Base-by-base conservation (phyloP, 2,797 vertebrate genomes). In the Melopsittacus undulatus region DNA sequence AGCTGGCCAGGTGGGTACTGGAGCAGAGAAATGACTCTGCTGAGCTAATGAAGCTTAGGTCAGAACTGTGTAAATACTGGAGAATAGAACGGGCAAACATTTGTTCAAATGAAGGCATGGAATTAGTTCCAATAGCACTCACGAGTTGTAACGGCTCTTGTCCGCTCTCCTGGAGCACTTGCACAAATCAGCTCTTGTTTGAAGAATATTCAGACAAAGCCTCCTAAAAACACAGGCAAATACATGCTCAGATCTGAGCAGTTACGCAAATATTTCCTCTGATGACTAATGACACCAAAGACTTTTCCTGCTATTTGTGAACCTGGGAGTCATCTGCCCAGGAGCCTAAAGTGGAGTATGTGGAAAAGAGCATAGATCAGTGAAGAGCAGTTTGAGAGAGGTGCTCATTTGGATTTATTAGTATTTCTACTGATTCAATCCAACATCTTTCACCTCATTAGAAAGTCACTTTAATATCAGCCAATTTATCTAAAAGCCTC, bases 51-150 rank as follows among this genome's bases (percentile, higher is more conserved):
- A 68, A 72, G 95, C 90, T 92, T 23, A 32, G 91, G 75, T 61
- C 88, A 57, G 90, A 68, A 16, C 51, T 77, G 83, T 80, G 91
- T 52, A 84, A 94, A 94, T 51, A 82, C 68, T 46, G 64, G 4
- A 72, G 70, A 24, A 62, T 89, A 90, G 88, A 92, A 92, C 87
- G 83, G 87, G 88, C 88, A 96, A 95, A 95, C 92, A 92, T 92
- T 95, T 90, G 91, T 83, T 87, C 91, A 89, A 67, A 70, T 4
- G 85, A 80, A 87, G 79, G 88, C 67, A 57, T 32, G 43, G 92
- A 57, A 80, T 87, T 78, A 72, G 27, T 52, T 90, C 59, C 91
- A 86, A 80, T n/a, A 77, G 90, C 57, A 62, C 81, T 87, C 90
- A 75, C 38, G 72, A 94, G 92, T 62, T 86, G 7, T 7, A 77